phyloP scores from a whole-genome alignment of 1,140 invertebrate species.

The Lepidotrigona ventralis region DNA sequence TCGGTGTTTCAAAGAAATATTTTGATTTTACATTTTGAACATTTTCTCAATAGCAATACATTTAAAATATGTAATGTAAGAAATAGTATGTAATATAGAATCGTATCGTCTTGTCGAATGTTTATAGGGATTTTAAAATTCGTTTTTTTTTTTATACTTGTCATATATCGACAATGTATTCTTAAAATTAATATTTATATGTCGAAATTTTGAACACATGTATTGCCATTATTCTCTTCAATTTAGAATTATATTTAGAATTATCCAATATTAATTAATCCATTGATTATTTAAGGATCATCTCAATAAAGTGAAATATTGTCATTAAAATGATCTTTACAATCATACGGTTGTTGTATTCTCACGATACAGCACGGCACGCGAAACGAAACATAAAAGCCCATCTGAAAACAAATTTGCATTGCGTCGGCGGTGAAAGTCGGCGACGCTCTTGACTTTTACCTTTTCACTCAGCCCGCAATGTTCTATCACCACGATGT shows the following conservation, averaged over 20 bases:
- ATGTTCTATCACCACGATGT: neutral
- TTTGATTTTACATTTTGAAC: neutral
- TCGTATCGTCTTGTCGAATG: neutral
- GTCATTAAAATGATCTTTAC: neutral
- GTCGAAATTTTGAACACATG: too few species aligned
- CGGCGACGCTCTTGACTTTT: conserved; percentile 22
- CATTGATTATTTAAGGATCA: neutral
- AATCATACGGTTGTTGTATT: neutral
- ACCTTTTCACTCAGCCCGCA: conserved; percentile 40
- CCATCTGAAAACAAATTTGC: conserved; percentile 29
- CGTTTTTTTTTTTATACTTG: neutral
- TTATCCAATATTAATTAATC: too few species aligned
- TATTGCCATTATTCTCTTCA: too few species aligned
- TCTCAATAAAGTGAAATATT: neutral
- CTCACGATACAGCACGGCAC: neutral
- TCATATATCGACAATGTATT: neutral
- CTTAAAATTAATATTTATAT: neutral
- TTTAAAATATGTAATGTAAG: too few species aligned
- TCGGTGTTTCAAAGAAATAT: neutral
- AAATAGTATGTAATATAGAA: neutral
- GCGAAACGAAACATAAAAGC: neutral
- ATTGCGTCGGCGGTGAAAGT: conserved; percentile 51
- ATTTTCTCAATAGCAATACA: neutral
- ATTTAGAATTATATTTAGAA: neutral
- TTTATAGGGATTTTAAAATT: neutral